Evolutionary conservation across 1,140 invertebrate genomes (phyloP), one percentile per base, ranked within the genome.

Genomic region (Drosophila sp.): DNA sequence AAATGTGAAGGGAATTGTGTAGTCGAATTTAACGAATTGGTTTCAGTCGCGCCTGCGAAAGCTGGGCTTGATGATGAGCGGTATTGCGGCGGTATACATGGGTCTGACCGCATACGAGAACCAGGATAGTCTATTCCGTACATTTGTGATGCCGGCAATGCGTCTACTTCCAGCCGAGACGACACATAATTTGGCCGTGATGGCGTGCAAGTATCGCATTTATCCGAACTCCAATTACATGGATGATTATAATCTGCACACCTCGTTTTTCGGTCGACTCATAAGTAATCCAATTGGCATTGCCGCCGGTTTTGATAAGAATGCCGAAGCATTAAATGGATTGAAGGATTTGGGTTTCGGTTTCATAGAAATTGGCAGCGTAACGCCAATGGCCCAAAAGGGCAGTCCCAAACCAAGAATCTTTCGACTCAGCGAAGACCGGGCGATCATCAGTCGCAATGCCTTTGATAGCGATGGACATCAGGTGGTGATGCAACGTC

Each of bases 401-500:
- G 98, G 98, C 5, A 99, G 99, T 93, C 94, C 95, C 14, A 97
- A 96, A 92, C 98, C 98, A 2, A 93, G 98, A 79, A 95, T 99
- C 0, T 99, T 99, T 90, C 34, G 9, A 16, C 14, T 53, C 13
- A 11, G 11, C 7, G 29, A 36, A 25, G 36, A 54, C 25, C 34
- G 94, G 78, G 98, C 97, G 46, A 94, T 99, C 6, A 98, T 99
- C 27, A 99, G 99, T 93, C 77, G 78, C 29, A 73, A 82, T 93
- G 97, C 98, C 13, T 99, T 99, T 89, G 99, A 99, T 92, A 99
- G 97, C 92, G 95, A 97, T 80, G 98, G 98, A 0, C 97, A 98
- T 91, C 93, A 96, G 16, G 73, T 78, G 57, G 96, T 97, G 0
- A 93, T 94, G 53, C 69, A 94, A 43, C 94, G 96, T 66, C 76